Base-by-base conservation (phyloP, 1,140 invertebrate genomes). In the Chrysomallon squamiferum region DNA sequence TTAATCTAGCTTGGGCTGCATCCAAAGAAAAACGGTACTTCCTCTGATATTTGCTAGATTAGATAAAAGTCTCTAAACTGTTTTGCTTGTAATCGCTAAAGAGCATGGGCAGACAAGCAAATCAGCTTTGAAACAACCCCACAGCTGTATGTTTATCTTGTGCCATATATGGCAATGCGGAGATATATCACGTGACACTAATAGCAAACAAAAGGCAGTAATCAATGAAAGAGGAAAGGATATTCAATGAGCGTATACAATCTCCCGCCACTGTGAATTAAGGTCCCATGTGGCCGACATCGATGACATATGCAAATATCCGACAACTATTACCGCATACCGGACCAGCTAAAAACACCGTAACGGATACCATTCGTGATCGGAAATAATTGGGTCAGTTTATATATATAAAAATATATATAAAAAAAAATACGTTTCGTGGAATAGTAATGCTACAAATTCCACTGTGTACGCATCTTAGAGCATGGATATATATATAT, bases 191-290 rank as follows among this genome's bases (percentile, higher is more conserved):
- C 29, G 50, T 27, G 50, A 25, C 29, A 15, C 22, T 54, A 30
- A 25, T 27, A 27, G 29, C 50, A 54, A 54, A 54, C 50, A 25
- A 25, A 54, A 54, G 35, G 6, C 15, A 54, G 50, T 54, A 54
- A 54, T 54, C 50, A 54, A 54, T 54, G 50, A 54, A 54, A 30
- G 50, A 38, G 50, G 22, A 30, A 54, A 54, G 50, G 50, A 54
- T 54, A 54, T 54, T 54, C 50, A 54, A 54, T 54, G 50, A 54
- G 29, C 50, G 50, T 27, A 6, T 27, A 13, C 22, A 30, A 30
- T 22, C 45, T 54, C 50, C 50, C 50, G 50, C 50, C 50, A 22
- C 18, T 27, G 29, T 20, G 22, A 54, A 30, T 20, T 30, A 27
- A 29, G 29, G 22, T 30, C 9, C 6, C 50, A 54, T 54, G 50